A percentile compares a stretch with the other conserved stretches of the same genome.
These are phyloP conservation scores for Petrolisthes cinctipes DNA, from an alignment of 2,888 invertebrate genomes.

Conservation along the genomic window DNA sequence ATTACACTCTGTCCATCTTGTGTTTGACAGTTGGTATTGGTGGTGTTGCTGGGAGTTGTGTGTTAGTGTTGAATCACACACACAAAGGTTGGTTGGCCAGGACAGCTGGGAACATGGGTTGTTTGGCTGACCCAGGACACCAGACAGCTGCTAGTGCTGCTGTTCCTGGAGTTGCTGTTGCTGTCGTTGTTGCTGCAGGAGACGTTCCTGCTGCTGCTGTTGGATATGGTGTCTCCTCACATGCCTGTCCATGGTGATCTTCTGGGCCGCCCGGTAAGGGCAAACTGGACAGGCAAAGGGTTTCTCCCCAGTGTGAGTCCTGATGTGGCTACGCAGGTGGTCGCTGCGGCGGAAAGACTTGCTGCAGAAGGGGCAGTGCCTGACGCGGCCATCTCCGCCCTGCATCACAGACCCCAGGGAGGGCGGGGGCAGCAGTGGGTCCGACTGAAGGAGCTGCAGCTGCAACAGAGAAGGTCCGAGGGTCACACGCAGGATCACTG, in stretches of 20 bases:
- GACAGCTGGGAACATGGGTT: conserved; percentile 2
- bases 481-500: conserved; percentile 38
- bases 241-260: conserved; percentile 62
- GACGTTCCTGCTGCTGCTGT: conserved; percentile 50
- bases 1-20: neutral
- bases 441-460: conserved; percentile 55
- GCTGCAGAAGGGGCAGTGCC: conserved; percentile 90
- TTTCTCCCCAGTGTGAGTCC: conserved; percentile 98
- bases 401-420: conserved; percentile 17
- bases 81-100: neutral
- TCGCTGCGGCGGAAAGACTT: conserved; percentile 96
- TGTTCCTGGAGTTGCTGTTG: conserved; percentile 15
- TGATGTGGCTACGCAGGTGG: conserved; percentile 96
- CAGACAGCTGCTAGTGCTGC: conserved; percentile 28
- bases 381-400: conserved; percentile 52
- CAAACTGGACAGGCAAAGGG: conserved; percentile 83
- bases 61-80: neutral
- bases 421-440: conserved; percentile 38
- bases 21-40: neutral
- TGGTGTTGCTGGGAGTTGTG: neutral
- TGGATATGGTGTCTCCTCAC: conserved; percentile 54
- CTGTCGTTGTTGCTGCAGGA: conserved; percentile 35
- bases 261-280: conserved; percentile 61
- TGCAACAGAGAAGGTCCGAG: conserved; percentile 55
- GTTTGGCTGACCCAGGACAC: conserved; percentile 16